Evolutionary conservation across 2,888 invertebrate genomes (phyloP).

Genomic region (Rutpela maculata): DNA sequence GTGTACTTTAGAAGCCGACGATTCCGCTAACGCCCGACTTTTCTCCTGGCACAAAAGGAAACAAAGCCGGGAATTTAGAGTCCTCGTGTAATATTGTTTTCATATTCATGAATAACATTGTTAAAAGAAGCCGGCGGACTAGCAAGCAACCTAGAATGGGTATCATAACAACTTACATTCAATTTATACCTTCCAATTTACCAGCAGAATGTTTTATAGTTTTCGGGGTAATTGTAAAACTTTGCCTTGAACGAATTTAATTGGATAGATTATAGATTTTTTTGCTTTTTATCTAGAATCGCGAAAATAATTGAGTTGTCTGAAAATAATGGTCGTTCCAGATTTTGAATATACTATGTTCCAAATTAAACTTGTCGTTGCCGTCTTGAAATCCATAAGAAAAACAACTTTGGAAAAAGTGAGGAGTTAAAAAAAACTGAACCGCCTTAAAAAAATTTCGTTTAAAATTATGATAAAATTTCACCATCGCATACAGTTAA

Average conservation of each 20-base stretch:
- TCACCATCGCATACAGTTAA: too few species aligned
- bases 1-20: conserved; percentile 3
- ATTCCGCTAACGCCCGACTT: conserved; percentile 4
- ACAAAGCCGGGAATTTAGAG: conserved; percentile 13
- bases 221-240: neutral
- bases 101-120: conserved; percentile 19
- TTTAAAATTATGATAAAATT: too few species aligned
- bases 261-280: neutral
- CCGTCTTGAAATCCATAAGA: too few species aligned
- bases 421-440: too few species aligned
- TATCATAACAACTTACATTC: neutral
- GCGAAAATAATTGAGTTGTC: too few species aligned
- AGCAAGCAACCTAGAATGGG: neutral
- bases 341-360: too few species aligned
- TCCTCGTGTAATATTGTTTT: conserved; percentile 18
- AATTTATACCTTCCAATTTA: conserved; percentile 5
- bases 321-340: too few species aligned
- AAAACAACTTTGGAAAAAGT: too few species aligned
- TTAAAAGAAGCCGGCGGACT: conserved; percentile 8
- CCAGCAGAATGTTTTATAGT: neutral
- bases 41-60: conserved; percentile 1
- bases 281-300: too few species aligned
- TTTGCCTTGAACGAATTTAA: neutral
- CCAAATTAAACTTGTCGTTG: too few species aligned
- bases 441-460: too few species aligned